phyloP scores from a whole-genome alignment of 1,140 invertebrate species.

The Pseudobourletiella spinata region DNA sequence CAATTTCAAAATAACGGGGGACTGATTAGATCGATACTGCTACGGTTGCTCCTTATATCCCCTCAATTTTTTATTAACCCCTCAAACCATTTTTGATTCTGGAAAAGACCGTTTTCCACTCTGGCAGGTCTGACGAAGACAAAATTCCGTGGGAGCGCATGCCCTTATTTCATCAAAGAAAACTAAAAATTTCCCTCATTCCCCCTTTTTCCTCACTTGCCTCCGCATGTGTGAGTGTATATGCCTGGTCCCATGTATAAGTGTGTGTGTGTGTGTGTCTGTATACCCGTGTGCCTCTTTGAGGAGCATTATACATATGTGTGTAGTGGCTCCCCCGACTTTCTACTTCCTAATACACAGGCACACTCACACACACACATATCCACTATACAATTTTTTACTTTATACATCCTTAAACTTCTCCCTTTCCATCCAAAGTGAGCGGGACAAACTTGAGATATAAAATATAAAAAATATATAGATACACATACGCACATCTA shows the following conservation, averaged over 20 bases:
- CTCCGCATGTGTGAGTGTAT: too few species aligned
- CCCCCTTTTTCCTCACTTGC: slow-evolving; percentile 12
- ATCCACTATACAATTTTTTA: too few species aligned
- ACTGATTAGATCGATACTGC: slow-evolving; percentile 36
- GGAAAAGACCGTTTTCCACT: slow-evolving; percentile 32
- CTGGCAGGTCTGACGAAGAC: slow-evolving; percentile 15
- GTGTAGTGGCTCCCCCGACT: background rate
- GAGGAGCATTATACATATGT: too few species aligned
- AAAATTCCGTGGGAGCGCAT: slow-evolving; percentile 32
- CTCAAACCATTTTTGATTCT: slow-evolving; percentile 37
- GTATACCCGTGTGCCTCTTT: background rate
- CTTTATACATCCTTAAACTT: background rate
- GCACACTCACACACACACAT: too few species aligned
- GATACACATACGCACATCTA: too few species aligned
- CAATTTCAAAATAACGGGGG: slow-evolving; percentile 30
- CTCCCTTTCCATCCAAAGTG: background rate
- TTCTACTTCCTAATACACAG: too few species aligned
- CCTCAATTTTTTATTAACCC: slow-evolving; percentile 37
- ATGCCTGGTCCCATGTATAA: background rate
- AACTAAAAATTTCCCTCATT: slow-evolving; percentile 24
- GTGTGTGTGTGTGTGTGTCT: background rate
- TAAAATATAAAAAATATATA: too few species aligned
- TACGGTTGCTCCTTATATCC: slow-evolving; percentile 15
- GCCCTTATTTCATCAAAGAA: slow-evolving; percentile 33
- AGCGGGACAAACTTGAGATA: too few species aligned